Base-by-base conservation (phyloP, 2,113 vertebrate genomes). In the Pundamilia nyererei region DNA sequence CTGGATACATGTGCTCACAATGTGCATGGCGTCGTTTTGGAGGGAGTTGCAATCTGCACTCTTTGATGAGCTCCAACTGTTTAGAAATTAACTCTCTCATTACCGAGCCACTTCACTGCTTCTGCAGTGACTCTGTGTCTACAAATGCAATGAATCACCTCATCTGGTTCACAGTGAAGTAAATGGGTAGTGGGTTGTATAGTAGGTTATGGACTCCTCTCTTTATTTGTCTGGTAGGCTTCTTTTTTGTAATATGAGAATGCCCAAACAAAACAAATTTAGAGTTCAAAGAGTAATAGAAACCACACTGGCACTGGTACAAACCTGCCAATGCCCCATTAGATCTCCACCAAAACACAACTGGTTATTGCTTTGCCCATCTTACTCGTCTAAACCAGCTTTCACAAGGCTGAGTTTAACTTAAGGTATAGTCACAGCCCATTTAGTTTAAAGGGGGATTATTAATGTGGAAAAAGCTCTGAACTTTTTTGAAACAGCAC, bases 301-400 rank as follows among this genome's bases (percentile, higher is more conserved):
- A 49, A 75, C 70, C 24, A 47, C 6, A 7, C 0, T 75, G 42
- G 15, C 5, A 72, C 21, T 29, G 24, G 1, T 8, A 47, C 0
- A 15, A 77, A 47, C 42, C 26, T 49, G 15, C 9, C 15, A n/a
- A 2, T 31, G 70, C 15, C 40, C 4, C 2, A 72, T 45, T 26
- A 24, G 40, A 72, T 11, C 11, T 1, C 8, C 40, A 72, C 68
- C 68, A 72, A 45, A 26, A 26, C 40, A 45, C 9, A 45, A 26
- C 13, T 72, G 68, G 21, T 29, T 47, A 7, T 77, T 77, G 2
- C 26, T 77, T 49, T 77, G 70, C 70, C 14, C 45, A 19, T 1
- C 24, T 77, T 77, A 29, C 24, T 49, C 0, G 0, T 12, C 26
- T 47, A 45, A 45, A 47, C 40, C 68, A 47, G 24, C 70, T 75